A percentile compares a stretch with the other conserved stretches of the same genome.
These are phyloP conservation scores for Herminia tarsipennalis DNA, from an alignment of 2,888 invertebrate species.

Conservation along the genomic window DNA sequence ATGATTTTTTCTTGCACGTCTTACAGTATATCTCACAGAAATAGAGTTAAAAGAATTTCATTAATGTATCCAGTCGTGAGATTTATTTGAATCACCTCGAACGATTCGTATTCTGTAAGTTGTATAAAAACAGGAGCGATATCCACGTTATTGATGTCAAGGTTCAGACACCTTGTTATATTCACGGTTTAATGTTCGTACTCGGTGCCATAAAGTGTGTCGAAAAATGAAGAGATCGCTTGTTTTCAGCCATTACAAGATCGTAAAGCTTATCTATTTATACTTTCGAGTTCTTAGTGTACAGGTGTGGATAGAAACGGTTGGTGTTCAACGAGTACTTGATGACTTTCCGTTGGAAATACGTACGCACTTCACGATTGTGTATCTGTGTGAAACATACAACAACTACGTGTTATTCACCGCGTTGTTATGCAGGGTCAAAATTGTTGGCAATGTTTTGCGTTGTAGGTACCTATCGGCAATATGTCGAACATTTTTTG, in stretches of 20 bases:
- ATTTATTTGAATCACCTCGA: constrained; percentile 58
- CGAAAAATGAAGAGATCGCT: constrained; percentile 28
- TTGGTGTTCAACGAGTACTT: constrained; percentile 29
- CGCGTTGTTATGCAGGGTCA: too few relatives aligned
- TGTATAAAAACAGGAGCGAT: constrained; percentile 58
- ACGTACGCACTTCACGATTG: too few relatives aligned
- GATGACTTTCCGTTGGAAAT: not conserved
- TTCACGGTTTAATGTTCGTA: constrained; percentile 40
- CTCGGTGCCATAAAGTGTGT: constrained; percentile 28
- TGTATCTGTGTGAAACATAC: not conserved
- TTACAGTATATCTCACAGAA: constrained; percentile 36
- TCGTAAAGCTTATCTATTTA: constrained; percentile 41
- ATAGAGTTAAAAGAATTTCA: constrained; percentile 52
- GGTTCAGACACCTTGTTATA: constrained; percentile 66
- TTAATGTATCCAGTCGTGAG: constrained; percentile 49
- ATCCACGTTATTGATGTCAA: constrained; percentile 76
- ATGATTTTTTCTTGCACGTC: constrained; percentile 48
- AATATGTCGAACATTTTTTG: too few relatives aligned
- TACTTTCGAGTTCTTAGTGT: constrained; percentile 26
- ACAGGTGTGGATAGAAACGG: constrained; percentile 37
- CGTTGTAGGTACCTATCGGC: too few relatives aligned
- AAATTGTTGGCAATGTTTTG: too few relatives aligned
- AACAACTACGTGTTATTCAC: constrained; percentile 3
- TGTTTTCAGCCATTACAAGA: constrained; percentile 32
- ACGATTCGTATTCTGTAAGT: constrained; percentile 60